A percentile compares a stretch with the other conserved stretches of the same genome.
Conservation (phyloP, 2,888 invertebrate genomes). For the Pristionchus exspectatus region DNA sequence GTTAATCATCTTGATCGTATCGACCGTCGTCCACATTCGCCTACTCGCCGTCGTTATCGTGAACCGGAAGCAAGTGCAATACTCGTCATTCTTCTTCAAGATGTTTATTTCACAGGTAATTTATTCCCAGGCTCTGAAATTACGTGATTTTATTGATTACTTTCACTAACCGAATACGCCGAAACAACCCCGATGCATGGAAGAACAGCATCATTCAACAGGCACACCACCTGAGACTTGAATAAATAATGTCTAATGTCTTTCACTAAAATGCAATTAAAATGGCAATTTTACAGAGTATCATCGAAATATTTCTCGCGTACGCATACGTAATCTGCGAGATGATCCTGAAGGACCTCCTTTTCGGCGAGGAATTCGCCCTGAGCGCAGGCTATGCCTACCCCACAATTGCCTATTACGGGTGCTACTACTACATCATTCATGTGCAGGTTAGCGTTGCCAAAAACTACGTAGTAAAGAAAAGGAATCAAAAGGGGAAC, state of each 20-base stretch:
- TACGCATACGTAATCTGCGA: background rate
- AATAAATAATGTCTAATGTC: no score
- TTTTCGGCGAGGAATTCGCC: slow-evolving; percentile 30
- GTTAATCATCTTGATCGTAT: background rate
- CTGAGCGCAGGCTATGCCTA: background rate
- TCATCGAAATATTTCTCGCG: slow-evolving; percentile 11
- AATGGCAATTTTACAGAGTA: slow-evolving; percentile 16
- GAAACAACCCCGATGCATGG: no score
- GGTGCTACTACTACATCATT: slow-evolving; percentile 5
- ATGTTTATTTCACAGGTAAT: slow-evolving; percentile 22
- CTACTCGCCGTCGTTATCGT: background rate
- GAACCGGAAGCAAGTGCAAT: background rate
- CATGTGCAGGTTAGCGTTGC: background rate
- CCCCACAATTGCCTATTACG: background rate
- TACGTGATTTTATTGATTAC: background rate
- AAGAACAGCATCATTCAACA: no score
- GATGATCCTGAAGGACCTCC: background rate
- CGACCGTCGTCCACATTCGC: background rate
- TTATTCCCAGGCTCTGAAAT: background rate
- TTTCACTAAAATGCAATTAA: no score
- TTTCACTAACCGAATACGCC: no score
- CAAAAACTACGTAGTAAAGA: background rate
- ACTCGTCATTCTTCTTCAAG: slow-evolving; percentile 30
- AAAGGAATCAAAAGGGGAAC: background rate
- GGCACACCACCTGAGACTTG: no score